Evolutionary conservation across 1,140 invertebrate genomes (phyloP).

Genomic region (Formica exsecta): DNA sequence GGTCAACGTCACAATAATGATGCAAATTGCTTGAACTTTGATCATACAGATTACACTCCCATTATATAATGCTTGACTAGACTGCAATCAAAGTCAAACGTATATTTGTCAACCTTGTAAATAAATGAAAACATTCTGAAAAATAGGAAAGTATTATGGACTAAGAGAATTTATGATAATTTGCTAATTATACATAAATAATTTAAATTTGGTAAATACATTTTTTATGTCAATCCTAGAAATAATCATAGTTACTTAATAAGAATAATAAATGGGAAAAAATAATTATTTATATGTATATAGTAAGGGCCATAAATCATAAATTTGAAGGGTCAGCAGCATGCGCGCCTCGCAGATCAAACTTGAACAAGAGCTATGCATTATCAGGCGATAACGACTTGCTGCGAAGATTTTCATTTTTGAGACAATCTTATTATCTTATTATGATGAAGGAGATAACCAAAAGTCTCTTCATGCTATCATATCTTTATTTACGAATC

Average conservation of each 20-base stretch:
- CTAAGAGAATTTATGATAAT: not conserved
- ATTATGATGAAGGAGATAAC: not conserved
- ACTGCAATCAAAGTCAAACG: slow-evolving; percentile 63
- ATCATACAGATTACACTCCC: slow-evolving; percentile 80
- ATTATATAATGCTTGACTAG: slow-evolving; percentile 63
- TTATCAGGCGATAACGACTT: not conserved
- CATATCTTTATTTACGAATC: not conserved
- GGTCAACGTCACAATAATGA: slow-evolving; percentile 75
- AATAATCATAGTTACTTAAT: not conserved
- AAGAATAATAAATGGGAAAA: not conserved
- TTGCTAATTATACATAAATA: not conserved
- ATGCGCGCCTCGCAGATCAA: not conserved
- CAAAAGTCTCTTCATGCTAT: not conserved
- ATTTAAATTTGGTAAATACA: not conserved
- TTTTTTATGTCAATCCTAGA: not conserved
- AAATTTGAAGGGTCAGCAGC: slow-evolving; percentile 1
- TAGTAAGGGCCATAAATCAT: not conserved
- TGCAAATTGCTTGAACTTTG: slow-evolving; percentile 85
- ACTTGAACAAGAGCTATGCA: not conserved
- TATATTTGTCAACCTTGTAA: slow-evolving; percentile 71
- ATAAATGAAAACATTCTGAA: not conserved
- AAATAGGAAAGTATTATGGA: not conserved
- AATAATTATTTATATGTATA: no score
- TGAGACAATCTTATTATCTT: not conserved
- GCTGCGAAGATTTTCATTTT: not conserved